These are phyloP conservation scores for Pelochelys cantorii DNA, from an alignment of 2,797 vertebrate species.

Conservation along the genomic window DNA sequence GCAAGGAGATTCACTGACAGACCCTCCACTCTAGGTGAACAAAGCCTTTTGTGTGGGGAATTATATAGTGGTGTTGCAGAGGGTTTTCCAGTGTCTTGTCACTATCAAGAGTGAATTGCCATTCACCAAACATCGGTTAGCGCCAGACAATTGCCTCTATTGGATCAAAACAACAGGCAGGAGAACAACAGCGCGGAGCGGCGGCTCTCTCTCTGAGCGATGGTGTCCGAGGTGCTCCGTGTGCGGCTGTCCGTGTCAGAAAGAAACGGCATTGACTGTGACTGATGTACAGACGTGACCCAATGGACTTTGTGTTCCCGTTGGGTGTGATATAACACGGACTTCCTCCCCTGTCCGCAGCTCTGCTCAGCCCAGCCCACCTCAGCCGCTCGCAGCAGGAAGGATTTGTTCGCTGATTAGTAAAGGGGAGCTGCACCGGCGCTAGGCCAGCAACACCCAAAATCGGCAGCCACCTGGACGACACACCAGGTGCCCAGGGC, in stretches of 20 bases:
- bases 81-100: constrained; percentile 15
- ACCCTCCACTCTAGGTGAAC: not conserved
- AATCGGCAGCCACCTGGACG: not conserved
- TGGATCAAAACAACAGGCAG: constrained; percentile 42
- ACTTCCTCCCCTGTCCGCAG: not conserved
- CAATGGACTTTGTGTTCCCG: not conserved
- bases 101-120: fast-evolving
- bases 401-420: not conserved
- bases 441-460: not conserved
- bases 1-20: not conserved
- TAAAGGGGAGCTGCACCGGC: not conserved
- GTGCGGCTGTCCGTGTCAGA: constrained; percentile 42
- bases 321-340: fast-evolving
- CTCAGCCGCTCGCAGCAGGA: not conserved
- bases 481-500: not conserved
- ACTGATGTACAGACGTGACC: not conserved
- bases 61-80: not conserved
- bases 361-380: not conserved
- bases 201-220: not conserved
- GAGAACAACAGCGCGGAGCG: constrained; percentile 10
- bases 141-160: constrained; percentile 12
- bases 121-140: not conserved
- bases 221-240: constrained; percentile 46
- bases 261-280: constrained; percentile 16
- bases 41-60: not conserved